Base-by-base conservation (phyloP, 2,113 vertebrate species). In the Bubo bubo region DNA sequence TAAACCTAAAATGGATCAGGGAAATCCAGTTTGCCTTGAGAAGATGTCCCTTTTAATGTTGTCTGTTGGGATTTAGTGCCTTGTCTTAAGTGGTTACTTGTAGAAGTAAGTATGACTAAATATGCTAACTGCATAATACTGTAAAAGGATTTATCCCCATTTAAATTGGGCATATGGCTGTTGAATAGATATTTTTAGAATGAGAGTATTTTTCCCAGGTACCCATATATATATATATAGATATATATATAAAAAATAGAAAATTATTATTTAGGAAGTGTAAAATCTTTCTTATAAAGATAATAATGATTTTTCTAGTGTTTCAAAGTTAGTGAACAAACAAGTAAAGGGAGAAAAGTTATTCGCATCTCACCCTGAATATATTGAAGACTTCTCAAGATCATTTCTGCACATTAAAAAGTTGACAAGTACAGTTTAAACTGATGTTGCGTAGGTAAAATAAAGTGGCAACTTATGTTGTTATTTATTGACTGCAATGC, bases 71-170 rank as follows among this genome's bases (percentile, higher is more conserved):
- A 90, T 86, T 95, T 94, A 86, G 26, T 83, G 45, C 91, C 53
- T 83, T 86, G 45, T 89, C 76, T 84, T 79, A 94, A 95, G 77
- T 94, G 71, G 89, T 89, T 91, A 87, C 93, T 93, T 81, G 47
- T 50, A 71, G 62, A 85, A 92, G 64, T 92, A 90, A 94, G 83
- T 94, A 35, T 3, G 4, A 88, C 89, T 96, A 88, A 89, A 90
- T 66, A 67, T 95, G 89, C 84, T 93, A 41, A 62, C 79, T 66
- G 43, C 64, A 56, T 94, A 95, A 93, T 79, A 28, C 80, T 70
- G 50, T 93, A 77, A 85, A 96, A 94, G 89, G 88, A 94, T 95
- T 96, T 95, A 85, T 94, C 70, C 70, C 50, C 20, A 30, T 73
- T 91, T 93, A 92, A 95, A 86, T 55, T 71, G 66, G 71, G 8